Percentiles rank a stretch among this genome's conserved stretches.
These are phyloP conservation scores for Myiopsitta monachus DNA, from an alignment of 2,113 vertebrate genomes.

Conservation along the genomic window DNA sequence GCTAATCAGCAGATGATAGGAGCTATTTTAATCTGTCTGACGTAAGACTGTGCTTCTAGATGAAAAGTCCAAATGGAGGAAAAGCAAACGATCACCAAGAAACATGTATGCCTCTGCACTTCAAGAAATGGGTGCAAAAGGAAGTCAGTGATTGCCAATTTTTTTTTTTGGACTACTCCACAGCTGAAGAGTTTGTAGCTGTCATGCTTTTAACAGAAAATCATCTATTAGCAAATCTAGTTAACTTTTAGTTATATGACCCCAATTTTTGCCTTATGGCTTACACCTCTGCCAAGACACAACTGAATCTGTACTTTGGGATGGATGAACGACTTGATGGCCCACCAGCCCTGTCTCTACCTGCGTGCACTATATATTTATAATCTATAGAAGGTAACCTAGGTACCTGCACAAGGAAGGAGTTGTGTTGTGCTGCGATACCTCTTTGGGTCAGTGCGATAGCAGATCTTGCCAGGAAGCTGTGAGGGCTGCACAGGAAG, in stretches of 20 bases:
- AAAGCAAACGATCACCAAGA: not conserved
- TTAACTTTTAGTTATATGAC: not conserved
- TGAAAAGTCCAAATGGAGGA: not conserved
- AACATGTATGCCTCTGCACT: not conserved
- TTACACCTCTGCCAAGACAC: not conserved
- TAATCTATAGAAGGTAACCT: not conserved
- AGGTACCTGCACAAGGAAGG: not conserved
- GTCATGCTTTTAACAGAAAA: not conserved
- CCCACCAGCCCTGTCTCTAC: not conserved
- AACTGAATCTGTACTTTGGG: not conserved
- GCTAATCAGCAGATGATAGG: not conserved
- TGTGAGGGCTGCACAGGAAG: not conserved
- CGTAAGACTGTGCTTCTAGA: not conserved
- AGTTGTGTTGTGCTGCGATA: not conserved
- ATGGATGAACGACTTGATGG: not conserved
- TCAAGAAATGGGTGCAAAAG: not conserved
- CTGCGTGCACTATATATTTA: not conserved
- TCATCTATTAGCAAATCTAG: not conserved
- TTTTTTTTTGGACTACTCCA: not conserved
- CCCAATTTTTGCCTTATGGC: not conserved
- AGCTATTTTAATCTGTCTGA: not conserved
- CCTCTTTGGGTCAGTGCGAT: no score
- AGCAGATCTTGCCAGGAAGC: not conserved
- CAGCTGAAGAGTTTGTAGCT: not conserved
- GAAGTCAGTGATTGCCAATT: not conserved